Percentiles rank a stretch among this genome's conserved stretches.
Evolutionary conservation across 2,888 invertebrate genomes (phyloP).

Genomic region (Falcaria lacertinaria): DNA sequence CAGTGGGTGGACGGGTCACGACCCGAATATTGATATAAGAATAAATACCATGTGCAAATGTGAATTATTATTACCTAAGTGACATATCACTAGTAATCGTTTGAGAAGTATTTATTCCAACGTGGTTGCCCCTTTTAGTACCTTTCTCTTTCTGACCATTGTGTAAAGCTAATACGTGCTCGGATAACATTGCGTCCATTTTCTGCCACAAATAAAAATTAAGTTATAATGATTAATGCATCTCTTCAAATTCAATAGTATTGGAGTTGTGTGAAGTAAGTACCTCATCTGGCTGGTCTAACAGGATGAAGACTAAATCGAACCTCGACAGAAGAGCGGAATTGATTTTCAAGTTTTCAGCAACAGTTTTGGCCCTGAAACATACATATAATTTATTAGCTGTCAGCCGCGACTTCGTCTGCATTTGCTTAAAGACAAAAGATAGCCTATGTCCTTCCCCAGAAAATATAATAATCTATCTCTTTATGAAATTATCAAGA

Average conservation of each 20-base stretch:
- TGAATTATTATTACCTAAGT: slow-evolving; percentile 52
- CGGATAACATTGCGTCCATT: slow-evolving; percentile 86
- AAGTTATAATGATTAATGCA: too few relatives aligned
- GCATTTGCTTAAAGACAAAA: too few relatives aligned
- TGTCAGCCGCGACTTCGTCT: too few relatives aligned
- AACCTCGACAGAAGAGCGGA: slow-evolving; percentile 93
- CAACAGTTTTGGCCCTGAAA: slow-evolving; percentile 87
- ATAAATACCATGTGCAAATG: too few relatives aligned
- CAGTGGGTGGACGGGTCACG: too few relatives aligned
- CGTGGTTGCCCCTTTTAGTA: slow-evolving; percentile 26
- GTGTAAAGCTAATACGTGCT: slow-evolving; percentile 91
- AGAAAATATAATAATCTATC: too few relatives aligned
- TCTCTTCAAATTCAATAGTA: too few relatives aligned
- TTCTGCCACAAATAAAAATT: slow-evolving; percentile 60
- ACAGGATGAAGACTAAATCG: slow-evolving; percentile 93
- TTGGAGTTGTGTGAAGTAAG: slow-evolving; percentile 9
- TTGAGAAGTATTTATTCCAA: slow-evolving; percentile 47
- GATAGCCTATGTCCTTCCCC: too few relatives aligned
- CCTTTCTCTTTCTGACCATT: slow-evolving; percentile 62
- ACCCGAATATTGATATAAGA: too few relatives aligned
- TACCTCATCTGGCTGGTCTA: slow-evolving; percentile 92
- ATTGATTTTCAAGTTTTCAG: slow-evolving; percentile 93
- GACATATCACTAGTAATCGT: slow-evolving; percentile 44
- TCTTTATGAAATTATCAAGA: too few relatives aligned
- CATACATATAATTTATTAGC: too few relatives aligned